phyloP scores from a whole-genome alignment of 2,888 invertebrate species.

The Linnaemya vulpina region DNA sequence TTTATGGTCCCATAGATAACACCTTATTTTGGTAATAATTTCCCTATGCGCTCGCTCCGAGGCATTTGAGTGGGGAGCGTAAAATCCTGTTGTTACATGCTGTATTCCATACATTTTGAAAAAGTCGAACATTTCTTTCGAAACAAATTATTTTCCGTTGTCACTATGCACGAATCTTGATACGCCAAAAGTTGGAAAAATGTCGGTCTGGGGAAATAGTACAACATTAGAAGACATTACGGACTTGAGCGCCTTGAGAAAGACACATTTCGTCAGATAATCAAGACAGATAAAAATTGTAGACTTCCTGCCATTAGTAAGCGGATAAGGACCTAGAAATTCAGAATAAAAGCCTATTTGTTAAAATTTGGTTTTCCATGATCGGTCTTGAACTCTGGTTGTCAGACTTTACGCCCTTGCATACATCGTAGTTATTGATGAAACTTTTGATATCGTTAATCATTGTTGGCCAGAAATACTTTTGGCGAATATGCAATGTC shows the following conservation, averaged over 20 bases:
- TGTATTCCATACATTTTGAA: background rate
- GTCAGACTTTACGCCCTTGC: background rate
- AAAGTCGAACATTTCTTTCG: background rate
- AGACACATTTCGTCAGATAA: background rate
- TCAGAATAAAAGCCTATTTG: background rate
- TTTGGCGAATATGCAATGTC: background rate
- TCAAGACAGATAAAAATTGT: background rate
- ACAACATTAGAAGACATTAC: background rate
- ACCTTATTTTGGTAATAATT: no score
- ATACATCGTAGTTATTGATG: background rate
- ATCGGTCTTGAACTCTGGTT: background rate
- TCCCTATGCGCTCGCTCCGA: no score
- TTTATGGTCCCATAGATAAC: no score
- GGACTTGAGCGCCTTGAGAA: background rate
- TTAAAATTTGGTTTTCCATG: background rate
- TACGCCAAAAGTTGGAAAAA: background rate
- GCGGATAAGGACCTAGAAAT: background rate
- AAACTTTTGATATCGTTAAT: background rate
- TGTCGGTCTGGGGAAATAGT: background rate
- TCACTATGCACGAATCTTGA: background rate
- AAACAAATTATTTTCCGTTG: conserved; percentile 2
- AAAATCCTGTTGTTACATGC: no score
- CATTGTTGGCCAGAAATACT: no score
- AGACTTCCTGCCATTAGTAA: background rate
- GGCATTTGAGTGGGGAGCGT: no score